Conservation (phyloP, 2,888 invertebrate species). For the Nomada fucata region DNA sequence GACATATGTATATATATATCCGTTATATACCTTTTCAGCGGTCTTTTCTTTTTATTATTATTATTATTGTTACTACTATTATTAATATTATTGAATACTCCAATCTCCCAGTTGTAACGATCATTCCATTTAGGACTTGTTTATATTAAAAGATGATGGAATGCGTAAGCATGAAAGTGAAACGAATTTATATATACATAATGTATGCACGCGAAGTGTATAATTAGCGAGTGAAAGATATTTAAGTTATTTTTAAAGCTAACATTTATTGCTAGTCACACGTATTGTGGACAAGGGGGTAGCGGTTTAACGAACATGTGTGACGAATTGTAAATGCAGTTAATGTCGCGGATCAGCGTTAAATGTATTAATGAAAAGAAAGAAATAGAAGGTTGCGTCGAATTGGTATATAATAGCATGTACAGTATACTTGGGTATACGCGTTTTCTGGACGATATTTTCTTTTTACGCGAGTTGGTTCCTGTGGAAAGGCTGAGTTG, state of each 20-base stretch:
- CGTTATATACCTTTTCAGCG: constrained; percentile 16
- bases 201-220: constrained; percentile 61
- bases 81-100: constrained; percentile 61
- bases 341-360: not conserved
- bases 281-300: constrained; percentile 73
- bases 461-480: constrained; percentile 26
- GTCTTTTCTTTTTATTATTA: constrained; percentile 10
- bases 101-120: constrained; percentile 72
- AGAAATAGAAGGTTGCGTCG: not conserved
- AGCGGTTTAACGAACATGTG: constrained; percentile 55
- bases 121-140: constrained; percentile 77
- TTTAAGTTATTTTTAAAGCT: constrained; percentile 80
- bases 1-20: constrained; percentile 16
- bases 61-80: not conserved
- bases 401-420: not conserved
- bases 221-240: constrained; percentile 68
- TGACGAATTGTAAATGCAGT: constrained; percentile 37
- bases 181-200: constrained; percentile 69
- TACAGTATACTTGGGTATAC: not conserved
- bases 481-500: constrained; percentile 11
- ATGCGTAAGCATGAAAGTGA: constrained; percentile 58
- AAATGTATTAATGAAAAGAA: not conserved
- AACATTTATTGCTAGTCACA: constrained; percentile 82
- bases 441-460: not conserved
- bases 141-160: constrained; percentile 54